Evolutionary conservation across 2,113 vertebrate genomes (phyloP).

Genomic region (Athene cunicularia): DNA sequence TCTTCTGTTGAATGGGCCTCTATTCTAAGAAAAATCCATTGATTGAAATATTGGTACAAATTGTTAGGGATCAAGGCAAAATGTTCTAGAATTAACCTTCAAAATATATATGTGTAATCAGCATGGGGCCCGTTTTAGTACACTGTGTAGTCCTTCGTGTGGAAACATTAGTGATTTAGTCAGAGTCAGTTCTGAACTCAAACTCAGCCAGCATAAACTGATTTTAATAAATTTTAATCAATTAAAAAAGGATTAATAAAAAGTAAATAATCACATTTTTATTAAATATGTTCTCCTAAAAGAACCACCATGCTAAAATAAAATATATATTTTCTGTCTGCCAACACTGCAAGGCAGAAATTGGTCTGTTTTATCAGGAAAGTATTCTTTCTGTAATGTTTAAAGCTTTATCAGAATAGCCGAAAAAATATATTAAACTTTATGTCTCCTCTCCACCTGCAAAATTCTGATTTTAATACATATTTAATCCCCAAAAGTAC

Average conservation of each 20-base stretch:
- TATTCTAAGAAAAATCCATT: not conserved
- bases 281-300: not conserved
- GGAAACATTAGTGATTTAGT: not conserved
- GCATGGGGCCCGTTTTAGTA: not conserved
- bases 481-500: not conserved
- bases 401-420: not conserved
- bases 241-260: not conserved
- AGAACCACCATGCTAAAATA: not conserved
- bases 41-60: not conserved
- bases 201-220: not conserved
- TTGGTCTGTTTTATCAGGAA: not conserved
- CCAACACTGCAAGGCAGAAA: not conserved
- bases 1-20: not conserved
- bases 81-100: not conserved
- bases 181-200: not conserved
- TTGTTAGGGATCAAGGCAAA: not conserved
- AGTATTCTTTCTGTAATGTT: not conserved
- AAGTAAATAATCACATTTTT: not conserved
- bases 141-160: not conserved
- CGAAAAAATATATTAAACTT: not conserved
- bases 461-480: not conserved
- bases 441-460: not conserved
- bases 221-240: not conserved
- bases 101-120: not conserved
- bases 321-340: not conserved